These are phyloP conservation scores for Cyphomyrmex costatus DNA, from an alignment of 1,140 invertebrate species.

Conservation along the genomic window DNA sequence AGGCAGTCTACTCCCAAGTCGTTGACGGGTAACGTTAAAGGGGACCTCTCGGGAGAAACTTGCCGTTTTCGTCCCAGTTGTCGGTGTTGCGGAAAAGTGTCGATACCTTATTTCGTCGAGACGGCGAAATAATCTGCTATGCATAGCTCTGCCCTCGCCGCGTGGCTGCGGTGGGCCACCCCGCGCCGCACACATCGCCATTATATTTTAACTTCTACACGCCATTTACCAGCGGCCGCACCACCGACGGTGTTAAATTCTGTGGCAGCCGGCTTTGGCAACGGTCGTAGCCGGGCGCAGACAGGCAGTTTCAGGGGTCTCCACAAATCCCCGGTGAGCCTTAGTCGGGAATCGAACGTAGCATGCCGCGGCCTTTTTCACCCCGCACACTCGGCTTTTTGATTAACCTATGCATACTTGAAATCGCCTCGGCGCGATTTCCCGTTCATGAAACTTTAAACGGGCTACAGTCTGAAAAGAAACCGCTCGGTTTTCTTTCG, in stretches of 20 bases:
- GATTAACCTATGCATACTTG: conserved; percentile 80
- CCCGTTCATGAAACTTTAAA: conserved; percentile 70
- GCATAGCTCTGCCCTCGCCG: conserved; percentile 65
- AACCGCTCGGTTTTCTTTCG: conserved; percentile 49
- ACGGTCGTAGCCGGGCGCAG: background rate
- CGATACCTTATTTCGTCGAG: conserved; percentile 71
- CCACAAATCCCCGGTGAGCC: conserved; percentile 53
- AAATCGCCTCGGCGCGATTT: conserved; percentile 71
- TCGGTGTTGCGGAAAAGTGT: conserved; percentile 39
- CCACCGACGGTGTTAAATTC: conserved; percentile 37
- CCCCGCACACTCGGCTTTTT: conserved; percentile 62
- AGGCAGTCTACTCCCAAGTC: conserved; percentile 58
- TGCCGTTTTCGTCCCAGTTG: conserved; percentile 44
- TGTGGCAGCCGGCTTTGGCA: conserved; percentile 34
- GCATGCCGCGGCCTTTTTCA: background rate
- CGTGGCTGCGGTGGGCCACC: conserved; percentile 20
- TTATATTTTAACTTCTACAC: conserved; percentile 71
- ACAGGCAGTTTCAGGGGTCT: conserved; percentile 43
- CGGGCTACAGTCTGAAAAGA: conserved; percentile 56
- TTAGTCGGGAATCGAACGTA: conserved; percentile 63
- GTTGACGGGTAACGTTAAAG: conserved; percentile 44
- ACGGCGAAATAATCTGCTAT: conserved; percentile 73
- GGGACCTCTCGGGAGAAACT: conserved; percentile 45
- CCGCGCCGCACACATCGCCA: conserved; percentile 57
- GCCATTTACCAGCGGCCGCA: conserved; percentile 60